Percentiles rank a stretch among this genome's conserved stretches.
Conservation (phyloP, 2,888 invertebrate genomes). For the Chrysina gloriosa region DNA sequence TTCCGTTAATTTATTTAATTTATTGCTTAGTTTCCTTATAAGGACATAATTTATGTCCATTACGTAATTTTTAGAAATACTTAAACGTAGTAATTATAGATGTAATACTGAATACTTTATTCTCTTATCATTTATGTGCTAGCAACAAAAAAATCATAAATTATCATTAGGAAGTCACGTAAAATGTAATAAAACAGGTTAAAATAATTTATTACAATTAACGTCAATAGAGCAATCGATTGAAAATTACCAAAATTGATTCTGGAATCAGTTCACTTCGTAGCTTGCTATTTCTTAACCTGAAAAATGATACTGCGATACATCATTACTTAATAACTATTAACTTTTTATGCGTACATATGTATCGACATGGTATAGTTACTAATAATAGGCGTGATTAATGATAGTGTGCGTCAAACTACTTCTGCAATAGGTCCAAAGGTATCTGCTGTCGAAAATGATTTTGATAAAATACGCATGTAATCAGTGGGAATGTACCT, state of each 20-base stretch:
- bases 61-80: too few species aligned
- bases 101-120: too few species aligned
- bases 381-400: neutral
- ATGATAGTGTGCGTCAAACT: neutral
- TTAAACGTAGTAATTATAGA: too few species aligned
- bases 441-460: neutral
- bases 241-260: constrained; percentile 28
- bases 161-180: constrained; percentile 8
- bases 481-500: neutral
- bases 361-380: neutral
- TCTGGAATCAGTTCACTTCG: constrained; percentile 13
- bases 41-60: too few species aligned
- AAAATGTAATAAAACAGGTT: constrained; percentile 13
- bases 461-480: neutral
- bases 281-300: neutral
- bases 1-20: too few species aligned
- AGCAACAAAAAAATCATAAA: too few species aligned
- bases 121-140: too few species aligned
- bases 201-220: constrained; percentile 22
- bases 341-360: neutral
- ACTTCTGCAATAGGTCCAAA: neutral
- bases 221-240: constrained; percentile 18
- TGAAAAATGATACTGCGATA: constrained; percentile 7
- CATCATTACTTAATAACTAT: constrained; percentile 15
- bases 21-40: too few species aligned